Evolutionary conservation across 2,113 vertebrate genomes (phyloP).

Genomic region (Solenodon paradoxus): DNA sequence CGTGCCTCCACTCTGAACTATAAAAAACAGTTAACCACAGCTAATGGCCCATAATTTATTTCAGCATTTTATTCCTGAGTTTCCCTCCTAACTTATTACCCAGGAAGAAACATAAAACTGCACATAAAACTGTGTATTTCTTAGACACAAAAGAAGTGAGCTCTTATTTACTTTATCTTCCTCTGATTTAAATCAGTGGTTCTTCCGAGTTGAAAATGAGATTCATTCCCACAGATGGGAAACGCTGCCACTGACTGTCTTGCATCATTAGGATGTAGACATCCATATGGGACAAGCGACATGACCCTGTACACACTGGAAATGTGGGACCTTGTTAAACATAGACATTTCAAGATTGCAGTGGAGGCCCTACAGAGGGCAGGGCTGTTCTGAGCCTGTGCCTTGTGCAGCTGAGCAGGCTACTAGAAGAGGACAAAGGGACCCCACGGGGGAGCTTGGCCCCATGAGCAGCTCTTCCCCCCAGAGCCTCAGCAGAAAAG

Average conservation of each 20-base stretch:
- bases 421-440: accelerated
- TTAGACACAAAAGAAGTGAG: conserved; percentile 3
- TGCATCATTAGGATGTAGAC: background rate
- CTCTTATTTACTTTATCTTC: background rate
- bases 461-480: background rate
- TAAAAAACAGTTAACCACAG: conserved; percentile 69
- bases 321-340: background rate
- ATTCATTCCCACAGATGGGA: background rate
- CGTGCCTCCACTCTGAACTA: background rate
- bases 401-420: background rate
- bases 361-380: background rate
- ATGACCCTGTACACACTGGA: background rate
- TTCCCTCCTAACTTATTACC: conserved; percentile 56
- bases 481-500: background rate
- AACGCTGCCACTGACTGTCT: background rate
- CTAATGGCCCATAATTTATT: conserved; percentile 42
- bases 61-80: conserved; percentile 29
- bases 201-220: background rate
- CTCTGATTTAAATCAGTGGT: background rate
- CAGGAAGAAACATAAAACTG: conserved; percentile 54
- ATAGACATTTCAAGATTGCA: background rate
- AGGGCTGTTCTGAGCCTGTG: background rate
- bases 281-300: background rate
- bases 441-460: background rate
- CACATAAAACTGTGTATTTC: conserved; percentile 40